Evolutionary conservation across 2,888 invertebrate species (phyloP), one percentile per base, ranked within the genome.

Genomic region (Acleris laterana): DNA sequence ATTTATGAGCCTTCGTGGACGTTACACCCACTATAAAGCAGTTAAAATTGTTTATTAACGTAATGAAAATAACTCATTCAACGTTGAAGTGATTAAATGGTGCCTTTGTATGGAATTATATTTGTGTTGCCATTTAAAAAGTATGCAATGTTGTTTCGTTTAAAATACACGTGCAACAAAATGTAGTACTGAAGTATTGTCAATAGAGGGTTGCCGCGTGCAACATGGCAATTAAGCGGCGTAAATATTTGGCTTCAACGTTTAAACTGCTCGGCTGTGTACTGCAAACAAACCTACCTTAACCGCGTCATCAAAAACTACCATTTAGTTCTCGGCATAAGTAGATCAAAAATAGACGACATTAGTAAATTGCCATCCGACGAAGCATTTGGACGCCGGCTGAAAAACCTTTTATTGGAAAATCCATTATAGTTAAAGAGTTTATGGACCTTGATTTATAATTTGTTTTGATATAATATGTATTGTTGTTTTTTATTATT

Each of bases 1-100:
- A 83, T 87, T 87, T 85, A 86, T 82, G 78, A 78, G 80, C 77
- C 87, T 82, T 88, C 86, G 87, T 87, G 87, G 85, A 77, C 74
- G 70, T 74, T 77, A 77, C 77, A 75, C 75, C 72, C 71, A 72
- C 70, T 75, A 81, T 81, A 78, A 81, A 82, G 78, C 74, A 74
- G 76, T 82, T 85, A 80, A 82, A 84, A 81, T 81, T 82, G 80
- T 87, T 84, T 85, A 79, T 74, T 76, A 74, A 70, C 63, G 68
- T 71, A 71, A 76, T 72, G 62, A 76, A 77, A 75, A 73, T 71
- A 74, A 65, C 68, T 71, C 69, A 68, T 68, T 71, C 61, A 69
- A 71, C 71, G 61, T 51, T 48, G 57, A 62, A 53, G 25, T 59
- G 32, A 58, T 58, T 67, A 58, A 61, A 62, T 46, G 50, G 53